A percentile compares a stretch with the other conserved stretches of the same genome.
These are phyloP conservation scores for Premnoplex brunnescens DNA, from an alignment of 2,797 vertebrate genomes.

Conservation along the genomic window DNA sequence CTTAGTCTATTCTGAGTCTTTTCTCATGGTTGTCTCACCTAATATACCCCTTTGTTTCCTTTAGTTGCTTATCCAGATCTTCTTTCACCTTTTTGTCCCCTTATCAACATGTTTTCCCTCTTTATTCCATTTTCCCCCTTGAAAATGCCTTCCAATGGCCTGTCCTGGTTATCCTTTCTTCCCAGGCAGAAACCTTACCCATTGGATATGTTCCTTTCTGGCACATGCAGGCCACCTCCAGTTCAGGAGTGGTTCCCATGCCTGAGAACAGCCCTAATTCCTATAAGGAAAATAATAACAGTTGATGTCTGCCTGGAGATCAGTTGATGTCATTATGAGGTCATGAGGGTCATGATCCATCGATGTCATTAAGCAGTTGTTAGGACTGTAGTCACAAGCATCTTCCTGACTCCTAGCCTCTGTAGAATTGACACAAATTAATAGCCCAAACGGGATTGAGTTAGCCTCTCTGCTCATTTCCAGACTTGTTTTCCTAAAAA, in stretches of 20 bases:
- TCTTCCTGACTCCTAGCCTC: background rate
- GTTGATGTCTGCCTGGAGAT: background rate
- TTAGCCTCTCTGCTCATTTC: background rate
- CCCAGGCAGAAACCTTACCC: background rate
- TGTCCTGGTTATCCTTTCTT: background rate
- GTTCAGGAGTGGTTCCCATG: background rate
- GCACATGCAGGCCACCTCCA: background rate
- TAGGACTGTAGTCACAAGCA: background rate
- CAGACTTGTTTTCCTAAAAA: background rate
- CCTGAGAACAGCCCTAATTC: background rate
- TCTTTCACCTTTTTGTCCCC: background rate
- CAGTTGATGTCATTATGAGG: background rate
- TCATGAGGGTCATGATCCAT: background rate
- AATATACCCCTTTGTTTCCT: background rate
- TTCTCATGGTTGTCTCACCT: background rate
- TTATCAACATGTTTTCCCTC: background rate
- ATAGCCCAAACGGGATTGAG: background rate
- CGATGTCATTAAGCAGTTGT: rapidly evolving
- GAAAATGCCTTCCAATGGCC: background rate
- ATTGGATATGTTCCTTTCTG: rapidly evolving
- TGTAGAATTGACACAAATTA: background rate
- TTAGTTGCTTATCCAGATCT: background rate
- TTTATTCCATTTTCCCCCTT: background rate
- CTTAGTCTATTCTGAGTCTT: background rate
- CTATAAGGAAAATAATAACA: background rate